Conservation (phyloP, 2,113 vertebrate genomes). For the Leptodactylus fuscus region DNA sequence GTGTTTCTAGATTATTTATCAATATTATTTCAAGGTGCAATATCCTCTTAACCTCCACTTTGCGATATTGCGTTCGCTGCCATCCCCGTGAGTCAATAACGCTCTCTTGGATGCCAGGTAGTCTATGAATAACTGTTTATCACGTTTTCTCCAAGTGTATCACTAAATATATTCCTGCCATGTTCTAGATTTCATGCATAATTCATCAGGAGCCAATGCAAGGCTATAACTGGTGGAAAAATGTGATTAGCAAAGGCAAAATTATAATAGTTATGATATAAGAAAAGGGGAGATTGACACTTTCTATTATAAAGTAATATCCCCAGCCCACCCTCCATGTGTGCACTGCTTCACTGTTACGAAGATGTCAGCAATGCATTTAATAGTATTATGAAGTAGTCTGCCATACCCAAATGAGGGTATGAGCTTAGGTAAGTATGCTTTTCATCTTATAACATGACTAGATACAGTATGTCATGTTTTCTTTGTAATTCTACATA, state of each 20-base stretch:
- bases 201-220: constrained; percentile 50
- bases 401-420: not conserved
- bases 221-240: constrained; percentile 48
- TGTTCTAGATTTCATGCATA: constrained; percentile 46
- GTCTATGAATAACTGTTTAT: constrained; percentile 46
- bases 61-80: constrained; percentile 21
- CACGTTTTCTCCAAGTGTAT: constrained; percentile 47
- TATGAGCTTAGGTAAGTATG: not conserved
- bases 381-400: constrained; percentile 23
- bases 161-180: constrained; percentile 42
- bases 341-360: not conserved
- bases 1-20: constrained; percentile 12
- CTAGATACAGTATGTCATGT: not conserved
- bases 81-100: constrained; percentile 1
- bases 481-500: not conserved
- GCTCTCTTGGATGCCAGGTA: constrained; percentile 24
- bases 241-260: constrained; percentile 49
- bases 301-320: constrained; percentile 39
- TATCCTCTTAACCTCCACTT: constrained; percentile 50
- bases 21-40: constrained; percentile 38
- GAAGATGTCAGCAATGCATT: not conserved
- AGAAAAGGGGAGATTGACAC: constrained; percentile 37
- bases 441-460: not conserved
- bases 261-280: constrained; percentile 21
- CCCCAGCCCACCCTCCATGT: not conserved